phyloP scores from a whole-genome alignment of 2,797 vertebrate species.

The Prunella strophiata region DNA sequence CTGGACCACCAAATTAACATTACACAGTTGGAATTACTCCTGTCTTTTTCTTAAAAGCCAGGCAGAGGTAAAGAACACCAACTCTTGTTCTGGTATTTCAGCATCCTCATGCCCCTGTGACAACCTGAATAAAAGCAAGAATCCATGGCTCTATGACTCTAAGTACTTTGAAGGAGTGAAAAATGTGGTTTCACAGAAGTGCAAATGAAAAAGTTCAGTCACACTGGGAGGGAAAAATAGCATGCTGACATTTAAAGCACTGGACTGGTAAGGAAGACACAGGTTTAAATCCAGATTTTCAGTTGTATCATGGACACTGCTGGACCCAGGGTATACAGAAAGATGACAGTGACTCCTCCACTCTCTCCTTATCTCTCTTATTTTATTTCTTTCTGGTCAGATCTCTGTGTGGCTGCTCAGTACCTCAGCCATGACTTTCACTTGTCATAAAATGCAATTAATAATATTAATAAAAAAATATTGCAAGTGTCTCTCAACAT shows the following conservation, averaged over 20 bases:
- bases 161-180: background rate
- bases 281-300: background rate
- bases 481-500: background rate
- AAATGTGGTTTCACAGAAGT: background rate
- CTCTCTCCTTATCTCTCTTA: background rate
- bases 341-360: background rate
- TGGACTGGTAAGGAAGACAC: background rate
- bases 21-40: accelerated
- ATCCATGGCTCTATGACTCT: background rate
- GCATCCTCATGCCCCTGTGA: background rate
- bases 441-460: background rate
- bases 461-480: background rate
- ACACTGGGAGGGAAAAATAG: background rate
- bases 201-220: background rate
- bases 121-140: background rate
- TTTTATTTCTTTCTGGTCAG: background rate
- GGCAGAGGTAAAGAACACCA: background rate
- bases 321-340: background rate
- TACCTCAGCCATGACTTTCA: background rate
- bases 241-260: background rate
- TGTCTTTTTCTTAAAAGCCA: background rate
- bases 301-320: background rate
- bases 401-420: background rate
- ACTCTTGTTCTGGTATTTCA: background rate
- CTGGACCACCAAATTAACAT: background rate